A percentile compares a stretch with the other conserved stretches of the same genome.
Conservation (phyloP, 1,140 invertebrate species). For the Pseudobourletiella spinata region DNA sequence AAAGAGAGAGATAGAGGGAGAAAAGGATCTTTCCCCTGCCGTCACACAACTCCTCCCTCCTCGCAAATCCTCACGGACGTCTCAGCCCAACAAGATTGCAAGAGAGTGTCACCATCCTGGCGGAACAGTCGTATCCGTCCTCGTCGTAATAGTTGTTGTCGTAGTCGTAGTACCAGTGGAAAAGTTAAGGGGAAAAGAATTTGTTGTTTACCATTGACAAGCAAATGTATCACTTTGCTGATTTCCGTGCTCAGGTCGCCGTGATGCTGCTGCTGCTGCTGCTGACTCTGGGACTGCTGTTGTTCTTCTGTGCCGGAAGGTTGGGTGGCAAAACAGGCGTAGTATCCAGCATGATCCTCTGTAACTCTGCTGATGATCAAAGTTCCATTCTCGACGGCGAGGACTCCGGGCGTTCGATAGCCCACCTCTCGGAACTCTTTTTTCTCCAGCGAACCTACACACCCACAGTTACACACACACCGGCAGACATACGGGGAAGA, state of each 20-base stretch:
- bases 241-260: conserved; percentile 46
- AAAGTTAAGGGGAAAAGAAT: too few relatives aligned
- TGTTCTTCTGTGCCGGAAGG: conserved; percentile 19
- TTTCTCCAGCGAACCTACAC: conserved; percentile 13
- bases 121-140: too few relatives aligned
- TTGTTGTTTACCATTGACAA: conserved; percentile 55
- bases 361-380: conserved; percentile 48
- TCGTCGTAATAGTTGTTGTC: too few relatives aligned
- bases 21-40: too few relatives aligned
- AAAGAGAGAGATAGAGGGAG: too few relatives aligned
- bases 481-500: too few relatives aligned
- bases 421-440: conserved; percentile 39
- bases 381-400: conserved; percentile 47
- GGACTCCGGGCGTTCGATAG: conserved; percentile 31
- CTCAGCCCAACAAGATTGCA: too few relatives aligned
- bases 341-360: conserved; percentile 51
- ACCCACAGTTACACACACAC: too few relatives aligned
- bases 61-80: too few relatives aligned
- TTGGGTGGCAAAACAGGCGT: conserved; percentile 41
- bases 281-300: background rate
- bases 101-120: too few relatives aligned
- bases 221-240: conserved; percentile 55
- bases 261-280: background rate
- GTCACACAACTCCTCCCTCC: too few relatives aligned
- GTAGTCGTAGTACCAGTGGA: too few relatives aligned